These are phyloP conservation scores for Sarotherodon lohbergeri DNA, from an alignment of 2,113 vertebrate species.

Conservation along the genomic window DNA sequence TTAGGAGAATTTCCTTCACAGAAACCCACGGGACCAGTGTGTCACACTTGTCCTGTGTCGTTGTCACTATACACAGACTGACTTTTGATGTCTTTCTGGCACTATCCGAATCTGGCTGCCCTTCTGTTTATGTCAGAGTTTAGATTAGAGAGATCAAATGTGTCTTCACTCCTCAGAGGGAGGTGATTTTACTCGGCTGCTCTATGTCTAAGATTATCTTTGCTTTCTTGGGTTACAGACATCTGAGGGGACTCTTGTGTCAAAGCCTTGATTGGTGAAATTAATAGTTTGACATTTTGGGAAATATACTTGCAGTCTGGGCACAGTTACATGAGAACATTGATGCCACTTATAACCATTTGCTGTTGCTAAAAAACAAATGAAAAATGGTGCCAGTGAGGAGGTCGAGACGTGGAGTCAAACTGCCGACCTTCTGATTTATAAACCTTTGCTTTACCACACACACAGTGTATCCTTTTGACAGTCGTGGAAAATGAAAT, in stretches of 20 bases:
- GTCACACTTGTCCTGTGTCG: not conserved
- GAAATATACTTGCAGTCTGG: not conserved
- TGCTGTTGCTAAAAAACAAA: not conserved
- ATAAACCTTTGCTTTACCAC: not conserved
- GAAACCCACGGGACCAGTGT: not conserved
- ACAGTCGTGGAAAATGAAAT: not conserved
- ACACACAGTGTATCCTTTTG: not conserved
- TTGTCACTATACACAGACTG: not conserved
- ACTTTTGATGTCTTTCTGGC: constrained; percentile 5
- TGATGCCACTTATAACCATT: not conserved
- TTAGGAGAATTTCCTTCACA: constrained; percentile 24
- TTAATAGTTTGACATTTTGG: not conserved
- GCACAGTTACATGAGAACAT: not conserved
- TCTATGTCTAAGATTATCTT: not conserved
- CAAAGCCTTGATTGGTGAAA: not conserved
- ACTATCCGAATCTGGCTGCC: not conserved
- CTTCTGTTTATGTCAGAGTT: not conserved
- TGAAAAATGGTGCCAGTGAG: not conserved
- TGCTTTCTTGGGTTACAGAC: not conserved
- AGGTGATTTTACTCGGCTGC: not conserved
- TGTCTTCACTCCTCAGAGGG: not conserved
- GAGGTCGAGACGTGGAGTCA: not conserved
- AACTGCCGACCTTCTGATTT: not conserved
- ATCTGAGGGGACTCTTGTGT: not conserved
- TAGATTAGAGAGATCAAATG: not conserved